phyloP scores from a whole-genome alignment of 2,888 invertebrate genomes.

The Callyntrura guangdongensis region DNA sequence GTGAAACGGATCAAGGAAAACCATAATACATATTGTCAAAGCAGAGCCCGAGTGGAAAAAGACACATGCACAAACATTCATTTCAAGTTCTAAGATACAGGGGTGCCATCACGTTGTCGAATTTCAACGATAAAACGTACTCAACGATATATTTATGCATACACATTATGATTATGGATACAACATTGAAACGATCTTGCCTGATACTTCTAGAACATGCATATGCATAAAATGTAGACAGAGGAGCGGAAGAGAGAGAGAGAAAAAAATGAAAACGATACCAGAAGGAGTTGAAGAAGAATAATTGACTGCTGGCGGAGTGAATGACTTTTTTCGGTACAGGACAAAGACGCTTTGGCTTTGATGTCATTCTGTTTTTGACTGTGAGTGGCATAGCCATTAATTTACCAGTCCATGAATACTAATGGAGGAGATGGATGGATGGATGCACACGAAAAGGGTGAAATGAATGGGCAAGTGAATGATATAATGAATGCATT shows the following conservation, averaged over 20 bases:
- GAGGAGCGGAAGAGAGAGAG: background rate
- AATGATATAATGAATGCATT: constrained; percentile 76
- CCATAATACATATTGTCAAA: constrained; percentile 78
- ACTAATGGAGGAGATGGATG: constrained; percentile 79
- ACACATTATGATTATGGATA: constrained; percentile 4
- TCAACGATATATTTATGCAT: constrained; percentile 5
- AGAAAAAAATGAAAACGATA: constrained; percentile 76
- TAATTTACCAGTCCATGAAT: constrained; percentile 81
- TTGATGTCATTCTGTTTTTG: constrained; percentile 81
- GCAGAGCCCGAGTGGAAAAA: constrained; percentile 53
- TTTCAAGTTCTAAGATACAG: constrained; percentile 25
- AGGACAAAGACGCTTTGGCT: constrained; percentile 80
- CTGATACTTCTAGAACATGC: constrained; percentile 48
- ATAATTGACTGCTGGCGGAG: constrained; percentile 80
- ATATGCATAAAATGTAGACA: constrained; percentile 69
- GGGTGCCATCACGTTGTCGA: constrained; percentile 45
- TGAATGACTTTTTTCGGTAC: constrained; percentile 80
- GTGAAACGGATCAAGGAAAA: constrained; percentile 80
- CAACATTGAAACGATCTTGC: constrained; percentile 32
- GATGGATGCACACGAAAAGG: constrained; percentile 79
- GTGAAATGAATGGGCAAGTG: constrained; percentile 78
- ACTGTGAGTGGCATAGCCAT: constrained; percentile 81
- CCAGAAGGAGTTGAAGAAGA: constrained; percentile 81
- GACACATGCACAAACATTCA: constrained; percentile 53
- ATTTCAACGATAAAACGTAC: constrained; percentile 33